These are phyloP conservation scores for Actinia equina DNA, from an alignment of 64 coral and sea anemone species.

Conservation along the genomic window DNA sequence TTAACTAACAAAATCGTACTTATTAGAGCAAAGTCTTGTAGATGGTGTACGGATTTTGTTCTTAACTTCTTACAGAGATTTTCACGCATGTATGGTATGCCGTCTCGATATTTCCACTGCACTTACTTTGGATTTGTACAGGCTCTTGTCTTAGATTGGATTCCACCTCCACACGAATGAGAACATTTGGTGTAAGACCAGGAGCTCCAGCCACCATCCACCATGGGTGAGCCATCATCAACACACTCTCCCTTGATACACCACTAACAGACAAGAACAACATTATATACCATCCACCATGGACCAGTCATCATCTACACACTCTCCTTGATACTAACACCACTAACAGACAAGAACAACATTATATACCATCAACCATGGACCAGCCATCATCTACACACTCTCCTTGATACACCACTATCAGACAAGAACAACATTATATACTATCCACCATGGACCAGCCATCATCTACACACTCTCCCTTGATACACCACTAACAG, in stretches of 20 bases:
- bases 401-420: too few species aligned
- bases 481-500: too few species aligned
- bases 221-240: constrained; percentile 24
- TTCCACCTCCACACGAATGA: constrained; percentile 58
- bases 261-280: constrained; percentile 20
- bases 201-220: constrained; percentile 59
- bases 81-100: too few species aligned
- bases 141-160: constrained; percentile 54
- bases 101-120: not conserved
- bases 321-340: constrained; percentile 51
- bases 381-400: too few species aligned
- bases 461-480: too few species aligned
- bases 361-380: too few species aligned
- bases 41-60: too few species aligned
- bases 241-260: constrained; percentile 48
- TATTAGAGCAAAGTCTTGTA: too few species aligned
- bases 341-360: not conserved
- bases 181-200: constrained; percentile 67
- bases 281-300: constrained; percentile 31
- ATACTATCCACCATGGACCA: too few species aligned
- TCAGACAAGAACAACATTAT: too few species aligned
- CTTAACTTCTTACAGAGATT: too few species aligned
- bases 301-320: constrained; percentile 24
- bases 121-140: constrained; percentile 63
- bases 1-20: too few species aligned